Evolutionary conservation across 92 coral and sea anemone species (phyloP).

Genomic region (Heteractis magnifica): DNA sequence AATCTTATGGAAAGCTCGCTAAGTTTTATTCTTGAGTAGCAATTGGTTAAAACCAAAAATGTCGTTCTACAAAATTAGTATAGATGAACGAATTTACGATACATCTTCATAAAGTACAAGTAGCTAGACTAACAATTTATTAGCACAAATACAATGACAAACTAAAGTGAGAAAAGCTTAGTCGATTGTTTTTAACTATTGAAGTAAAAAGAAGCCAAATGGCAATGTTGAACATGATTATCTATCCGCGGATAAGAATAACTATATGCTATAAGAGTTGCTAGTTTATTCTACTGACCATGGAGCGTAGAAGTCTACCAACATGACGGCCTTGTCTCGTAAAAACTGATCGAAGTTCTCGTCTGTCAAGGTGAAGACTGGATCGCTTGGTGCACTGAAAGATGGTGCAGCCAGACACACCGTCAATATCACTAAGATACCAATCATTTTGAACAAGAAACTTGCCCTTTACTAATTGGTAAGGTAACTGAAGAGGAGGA

Average conservation of each 20-base stretch:
- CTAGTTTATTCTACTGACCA: conserved; percentile 55
- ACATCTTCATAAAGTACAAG: no score
- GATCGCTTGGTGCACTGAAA: conserved; percentile 47
- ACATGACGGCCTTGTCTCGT: conserved; percentile 72
- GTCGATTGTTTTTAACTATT: no score
- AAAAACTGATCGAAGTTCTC: conserved; percentile 65
- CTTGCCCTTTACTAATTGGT: not conserved
- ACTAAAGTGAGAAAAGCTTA: no score
- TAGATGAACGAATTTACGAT: no score
- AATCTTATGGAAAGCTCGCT: no score
- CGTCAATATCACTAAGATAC: conserved; percentile 19
- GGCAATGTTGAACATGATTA: not conserved
- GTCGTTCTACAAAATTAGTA: no score
- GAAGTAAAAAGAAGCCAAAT: not conserved
- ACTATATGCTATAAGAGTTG: not conserved
- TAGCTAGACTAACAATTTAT: no score
- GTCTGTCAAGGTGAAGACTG: conserved; percentile 78
- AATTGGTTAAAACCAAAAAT: no score
- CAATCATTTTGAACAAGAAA: conserved; percentile 24
- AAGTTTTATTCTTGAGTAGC: no score
- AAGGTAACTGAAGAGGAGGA: not conserved
- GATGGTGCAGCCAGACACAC: conserved; percentile 43
- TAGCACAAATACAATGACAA: no score
- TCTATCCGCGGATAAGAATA: not conserved
- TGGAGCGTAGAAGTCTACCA: conserved; percentile 91